Conservation (phyloP, 2,797 vertebrate genomes). For the Lithobates sylvaticus region DNA sequence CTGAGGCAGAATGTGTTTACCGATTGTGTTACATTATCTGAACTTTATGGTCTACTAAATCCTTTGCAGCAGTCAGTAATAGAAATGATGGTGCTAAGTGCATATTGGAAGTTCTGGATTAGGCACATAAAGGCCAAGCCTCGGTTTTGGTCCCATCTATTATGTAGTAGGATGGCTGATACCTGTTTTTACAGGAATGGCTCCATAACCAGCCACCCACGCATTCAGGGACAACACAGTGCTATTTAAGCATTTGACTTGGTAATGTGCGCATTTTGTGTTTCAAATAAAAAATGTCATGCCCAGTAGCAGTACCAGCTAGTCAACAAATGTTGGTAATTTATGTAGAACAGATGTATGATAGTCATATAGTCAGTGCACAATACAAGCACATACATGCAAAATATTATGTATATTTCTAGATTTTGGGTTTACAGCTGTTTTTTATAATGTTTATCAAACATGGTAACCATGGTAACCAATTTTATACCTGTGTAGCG, state of each 20-base stretch:
- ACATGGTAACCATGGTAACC: no score
- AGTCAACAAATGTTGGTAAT: no score
- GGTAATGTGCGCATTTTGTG: no score
- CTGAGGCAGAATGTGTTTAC: conserved; percentile 36
- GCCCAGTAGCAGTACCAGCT: no score
- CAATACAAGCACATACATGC: no score
- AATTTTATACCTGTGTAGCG: no score
- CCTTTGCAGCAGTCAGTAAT: conserved; percentile 29
- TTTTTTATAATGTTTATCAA: no score
- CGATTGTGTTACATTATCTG: conserved; percentile 45
- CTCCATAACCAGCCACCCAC: conserved; percentile 35
- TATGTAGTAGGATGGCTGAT: conserved; percentile 36
- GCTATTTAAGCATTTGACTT: neutral
- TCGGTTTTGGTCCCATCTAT: conserved; percentile 34
- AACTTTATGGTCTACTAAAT: conserved; percentile 50
- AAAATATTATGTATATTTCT: no score
- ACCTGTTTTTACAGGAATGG: conserved; percentile 46
- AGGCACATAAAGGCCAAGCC: conserved; percentile 43
- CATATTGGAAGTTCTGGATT: conserved; percentile 45
- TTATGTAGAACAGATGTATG: neutral
- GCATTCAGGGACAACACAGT: conserved; percentile 5
- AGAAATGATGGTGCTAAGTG: conserved; percentile 34
- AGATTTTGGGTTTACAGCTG: no score
- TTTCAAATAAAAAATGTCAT: no score
- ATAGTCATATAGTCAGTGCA: no score